Base-by-base conservation (phyloP, 2,888 invertebrate genomes). In the Achlya flavicornis region DNA sequence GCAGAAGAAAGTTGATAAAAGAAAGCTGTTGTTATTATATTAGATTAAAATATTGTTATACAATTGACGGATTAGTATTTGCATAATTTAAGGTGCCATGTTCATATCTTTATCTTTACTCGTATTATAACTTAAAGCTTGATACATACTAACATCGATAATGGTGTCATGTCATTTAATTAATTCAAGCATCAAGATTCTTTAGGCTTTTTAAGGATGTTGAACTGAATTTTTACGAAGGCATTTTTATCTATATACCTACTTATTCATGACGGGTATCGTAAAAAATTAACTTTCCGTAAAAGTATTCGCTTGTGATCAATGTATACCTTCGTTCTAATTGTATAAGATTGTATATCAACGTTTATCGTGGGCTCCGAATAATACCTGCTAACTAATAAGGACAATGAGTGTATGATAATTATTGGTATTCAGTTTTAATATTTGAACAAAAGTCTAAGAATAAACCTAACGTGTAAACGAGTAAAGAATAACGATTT, bases 1-100 rank as follows among this genome's bases (percentile, higher is more conserved):
- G 73, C 74, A 72, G 78, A 83, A 78, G 85, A 85, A 85, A 85
- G 84, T 82, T 77, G 74, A 61, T 72, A 74, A 72, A 80, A 76
- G 82, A 81, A 81, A 81, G 80, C 75, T 75, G 79, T 72, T 76
- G 73, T 75, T 74, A 69, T 70, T 70, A 68, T 76, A 72, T 71
- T 77, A 74, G 73, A 79, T 81, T 76, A 76, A 77, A 78, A 75
- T 75, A 73, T 78, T 83, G 82, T 77, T 78, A 74, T 76, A 83
- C 77, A 79, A 76, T 79, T 76, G 75, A 74, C 71, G 75, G 79
- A 81, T 79, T 80, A 77, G 72, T 80, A 81, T 85, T 83, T 80
- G 83, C 84, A 85, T 85, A 83, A 71, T 78, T 79, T 75, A 78
- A 26, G 38, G 58, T 59, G 60, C 38, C 60, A 14, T 65, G 61